phyloP scores from a whole-genome alignment of 2,113 vertebrate species.

The Echinops telfairi region DNA sequence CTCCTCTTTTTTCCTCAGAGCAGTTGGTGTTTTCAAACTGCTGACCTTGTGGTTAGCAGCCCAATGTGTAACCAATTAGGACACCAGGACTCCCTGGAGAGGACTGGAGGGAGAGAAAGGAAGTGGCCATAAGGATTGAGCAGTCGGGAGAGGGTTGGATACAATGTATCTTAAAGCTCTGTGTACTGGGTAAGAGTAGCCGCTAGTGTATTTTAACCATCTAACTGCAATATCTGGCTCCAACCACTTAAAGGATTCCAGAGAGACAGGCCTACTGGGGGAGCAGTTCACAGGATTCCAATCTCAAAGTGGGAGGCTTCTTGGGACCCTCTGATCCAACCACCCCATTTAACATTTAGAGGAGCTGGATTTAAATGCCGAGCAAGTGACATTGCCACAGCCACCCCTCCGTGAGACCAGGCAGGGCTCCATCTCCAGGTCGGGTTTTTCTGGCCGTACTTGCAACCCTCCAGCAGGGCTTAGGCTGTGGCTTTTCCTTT shows the following conservation, averaged over 20 bases:
- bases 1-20: neutral
- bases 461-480: neutral
- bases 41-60: neutral
- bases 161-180: neutral
- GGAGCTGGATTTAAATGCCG: neutral
- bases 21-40: neutral
- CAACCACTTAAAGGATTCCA: neutral
- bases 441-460: slow-evolving; percentile 41
- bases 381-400: slow-evolving; percentile 18
- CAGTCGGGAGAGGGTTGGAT: neutral
- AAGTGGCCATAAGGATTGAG: neutral
- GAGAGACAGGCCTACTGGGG: neutral
- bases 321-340: neutral
- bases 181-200: neutral
- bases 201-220: neutral
- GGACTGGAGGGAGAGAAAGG: neutral
- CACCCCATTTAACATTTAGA: neutral
- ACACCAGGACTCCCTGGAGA: too few relatives aligned
- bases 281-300: neutral
- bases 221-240: neutral
- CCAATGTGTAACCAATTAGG: neutral
- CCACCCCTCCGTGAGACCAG: neutral
- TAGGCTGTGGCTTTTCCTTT: slow-evolving; percentile 56
- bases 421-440: neutral
- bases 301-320: neutral